Evolutionary conservation across 2,888 invertebrate genomes (phyloP), one percentile per base, ranked within the genome.

Genomic region (Odiellus spinosus): DNA sequence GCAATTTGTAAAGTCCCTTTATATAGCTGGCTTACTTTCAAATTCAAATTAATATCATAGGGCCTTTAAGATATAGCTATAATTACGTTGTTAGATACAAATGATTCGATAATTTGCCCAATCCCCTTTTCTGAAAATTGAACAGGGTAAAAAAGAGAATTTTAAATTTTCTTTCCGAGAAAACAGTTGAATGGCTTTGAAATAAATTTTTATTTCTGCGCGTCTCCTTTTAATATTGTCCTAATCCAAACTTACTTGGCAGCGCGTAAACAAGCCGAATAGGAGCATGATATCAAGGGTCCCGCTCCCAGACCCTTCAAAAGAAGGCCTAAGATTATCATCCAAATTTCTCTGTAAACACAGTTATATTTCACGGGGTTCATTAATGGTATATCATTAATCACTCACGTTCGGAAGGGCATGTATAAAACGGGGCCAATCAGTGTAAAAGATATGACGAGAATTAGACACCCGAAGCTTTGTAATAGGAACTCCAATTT

Each of bases 231-330:
- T 17, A 38, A 38, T 38, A 15, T 8, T 38, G 14, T 12, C 14
- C 40, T 12, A 3, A 14, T 15, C 20, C n/a, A 19, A n/a, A 40
- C 2, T 42, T 49, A 52, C 52, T 43, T 52, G n/a, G 51, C 51
- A 11, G 49, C 49, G 38, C 43, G 42, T 15, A 53, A 40, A 34
- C 52, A 53, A 18, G 51, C 49, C 1, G 53, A 51, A 36, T 52
- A 53, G 3, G 53, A 53, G 20, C 53, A 53, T 3, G 51, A 53
- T n/a, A 53, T 53, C 12, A 53, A 42, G 19, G 53, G 53, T 3
- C 53, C 53, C 3, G 53, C 53, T 8, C 53, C 53, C 1, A 53
- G 17, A 10, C 53, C 53, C 43, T 53, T 53, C 32, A 53, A 33
- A 10, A 53, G 41, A 6, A 53, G 44, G 0, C 53, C 53, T 4